Base-by-base conservation (phyloP, 1,140 invertebrate genomes). In the Asbolus verrucosus region DNA sequence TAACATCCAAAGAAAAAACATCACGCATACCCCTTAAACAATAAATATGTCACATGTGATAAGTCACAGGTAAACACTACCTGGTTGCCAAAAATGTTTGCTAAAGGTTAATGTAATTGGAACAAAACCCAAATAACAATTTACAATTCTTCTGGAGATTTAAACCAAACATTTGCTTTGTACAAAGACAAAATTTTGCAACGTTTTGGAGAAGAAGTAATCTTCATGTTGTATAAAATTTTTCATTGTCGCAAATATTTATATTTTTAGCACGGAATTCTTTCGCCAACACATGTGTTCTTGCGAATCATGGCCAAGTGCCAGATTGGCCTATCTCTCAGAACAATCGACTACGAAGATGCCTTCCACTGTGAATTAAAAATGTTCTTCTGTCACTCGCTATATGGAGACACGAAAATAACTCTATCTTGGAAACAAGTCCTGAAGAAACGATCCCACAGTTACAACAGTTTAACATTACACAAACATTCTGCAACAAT, bases 21-120 rank as follows among this genome's bases (percentile, higher is more conserved):
- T 8, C 24, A 8, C 1, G 41, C 15, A 46, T 46, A 54, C n/a
- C 27, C 27, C 21, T 54, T 27, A 2, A 8, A 14, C 46, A 54
- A 54, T 54, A 54, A 54, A 54, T 54, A 54, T 54, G 46, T 54
- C 46, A 36, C 33, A n/a, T 2, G 5, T 11, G 33, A n/a, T 36
- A 36, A 4, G 33, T 36, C 33, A 54, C 46, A 54, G 46, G 46
- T 54, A 54, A 54, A 54, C 21, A 54, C 46, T 54, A 54, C 46
- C 46, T 54, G 46, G 9, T 54, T 54, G 46, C 46, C 46, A 54
- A 54, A 54, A 54, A 54, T 27, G 4, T 54, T 54, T 27, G 21
- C n/a, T 31, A 54, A 54, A 54, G 46, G 46, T 54, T 54, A 54
- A 54, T 54, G 46, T 54, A 54, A 54, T 54, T 54, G 46, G 46